Base-by-base conservation (phyloP, 2,888 invertebrate species). In the Aelia acuminata region DNA sequence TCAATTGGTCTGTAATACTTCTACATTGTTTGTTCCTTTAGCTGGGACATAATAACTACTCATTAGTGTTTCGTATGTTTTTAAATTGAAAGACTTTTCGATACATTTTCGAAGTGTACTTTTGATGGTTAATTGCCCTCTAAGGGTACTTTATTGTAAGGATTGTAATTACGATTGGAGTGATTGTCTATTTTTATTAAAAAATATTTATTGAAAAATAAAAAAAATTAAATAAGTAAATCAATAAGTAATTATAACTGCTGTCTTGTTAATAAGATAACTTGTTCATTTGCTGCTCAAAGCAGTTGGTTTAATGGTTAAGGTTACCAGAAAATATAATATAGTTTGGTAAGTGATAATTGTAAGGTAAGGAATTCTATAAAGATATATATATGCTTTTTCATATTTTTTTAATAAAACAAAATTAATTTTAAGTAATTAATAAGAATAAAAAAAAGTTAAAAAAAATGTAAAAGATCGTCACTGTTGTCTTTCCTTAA, bases 401-500 rank as follows among this genome's bases (percentile, higher is more conserved):
- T 75, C 75, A 75, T 75, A 75, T 75, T 75, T 75, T 75, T 75
- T 75, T 75, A 75, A 75, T 20, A 75, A 75, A 75, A 75, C 8
- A 11, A 75, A 75, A 39, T 80, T 80, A 80, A 43, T 80, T 80
- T 80, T 43, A 47, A 47, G 11, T 43, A 80, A 80, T 47, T 43
- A 80, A 80, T 80, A 47, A 47, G n/a, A 43, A n/a, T n/a, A n/a
- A 80, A 43, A 75, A 75, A 43, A 43, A 13, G 3, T 13, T n/a
- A 22, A 43, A 80, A 80, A 80, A 80, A 80, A 39, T 39, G 4
- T 43, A 43, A 80, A 39, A n/a, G n/a, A 80, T 39, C 43, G 80
- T 80, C 80, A 80, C 80, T 80, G 43, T 80, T 80, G 80, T 80
- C 80, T 80, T 80, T 80, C 80, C 80, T 80, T 80, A 43, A 80